Evolutionary conservation across 2,888 invertebrate genomes (phyloP).

Genomic region (Cactoblastis cactorum): DNA sequence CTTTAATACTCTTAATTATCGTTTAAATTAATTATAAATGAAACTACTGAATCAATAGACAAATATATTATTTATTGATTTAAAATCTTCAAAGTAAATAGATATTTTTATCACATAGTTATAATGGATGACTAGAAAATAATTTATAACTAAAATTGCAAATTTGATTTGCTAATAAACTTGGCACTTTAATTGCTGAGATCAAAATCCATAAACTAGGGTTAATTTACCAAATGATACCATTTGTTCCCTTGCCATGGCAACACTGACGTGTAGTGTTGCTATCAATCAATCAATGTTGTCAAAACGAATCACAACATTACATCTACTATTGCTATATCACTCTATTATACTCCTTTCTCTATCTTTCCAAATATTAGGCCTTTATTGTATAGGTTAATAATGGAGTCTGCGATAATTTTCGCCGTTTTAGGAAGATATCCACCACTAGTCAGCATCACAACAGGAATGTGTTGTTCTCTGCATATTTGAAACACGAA

Average conservation of each 20-base stretch:
- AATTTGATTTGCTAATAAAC: conserved; percentile 27
- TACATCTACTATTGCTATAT: neutral
- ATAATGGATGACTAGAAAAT: conserved; percentile 22
- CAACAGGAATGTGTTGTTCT: conserved; percentile 83
- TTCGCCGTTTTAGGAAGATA: conserved; percentile 87
- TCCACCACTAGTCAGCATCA: conserved; percentile 94
- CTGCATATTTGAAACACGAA: conserved; percentile 87
- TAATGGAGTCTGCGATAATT: conserved; percentile 91
- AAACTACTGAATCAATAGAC: conserved; percentile 12
- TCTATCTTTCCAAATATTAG: conserved; percentile 56
- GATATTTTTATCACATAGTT: conserved; percentile 19
- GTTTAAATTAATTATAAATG: neutral
- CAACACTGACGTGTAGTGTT: conserved; percentile 2
- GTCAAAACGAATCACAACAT: neutral
- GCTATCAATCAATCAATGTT: neutral
- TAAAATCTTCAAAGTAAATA: conserved; percentile 28
- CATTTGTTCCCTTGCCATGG: neutral
- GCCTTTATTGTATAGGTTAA: conserved; percentile 83
- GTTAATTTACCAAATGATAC: neutral
- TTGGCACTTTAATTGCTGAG: conserved; percentile 28
- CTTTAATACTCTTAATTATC: neutral
- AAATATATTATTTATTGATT: conserved; percentile 40
- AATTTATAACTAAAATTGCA: conserved; percentile 18
- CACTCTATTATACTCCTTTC: neutral
- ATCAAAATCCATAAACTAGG: conserved; percentile 21